Base-by-base conservation (phyloP, 2,888 invertebrate species). In the Poecilus cupreus region DNA sequence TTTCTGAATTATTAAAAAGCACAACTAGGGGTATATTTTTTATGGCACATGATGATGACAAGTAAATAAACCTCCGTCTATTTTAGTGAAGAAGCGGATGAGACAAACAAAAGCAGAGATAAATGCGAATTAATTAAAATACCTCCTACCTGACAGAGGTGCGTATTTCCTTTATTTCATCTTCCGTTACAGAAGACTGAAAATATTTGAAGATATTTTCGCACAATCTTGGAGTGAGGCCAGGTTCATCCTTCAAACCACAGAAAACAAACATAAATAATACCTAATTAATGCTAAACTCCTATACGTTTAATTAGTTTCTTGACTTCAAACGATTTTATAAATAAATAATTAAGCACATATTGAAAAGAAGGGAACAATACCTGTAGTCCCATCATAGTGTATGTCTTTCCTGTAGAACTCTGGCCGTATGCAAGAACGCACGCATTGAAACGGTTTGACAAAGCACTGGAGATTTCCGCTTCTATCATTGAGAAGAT, bases 371-470 rank as follows among this genome's bases (percentile, higher is more conserved):
- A n/a, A n/a, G n/a, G n/a, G n/a, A n/a, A n/a, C n/a, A 22, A 84
- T 84, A 87, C 88, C 16, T 86, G 83, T 22, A 90, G 88, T 0
- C 95, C 95, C 92, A 94, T 93, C 94, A 95, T 95, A 6, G 95
- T 95, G 86, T 94, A 93, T 0, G 94, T 95, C 88, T 95, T 95
- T 22, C 95, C 95, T 0, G 94, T 93, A 0, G 94, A 93, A 85
- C 94, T 95, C 88, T 95, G 95, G 0, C 95, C 95, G 85, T 95
- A 95, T 0, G 95, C 94, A 86, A 95, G 90, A 46, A 94, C 92
- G 86, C 94, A 95, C 0, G 93, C 92, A 83, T 94, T 93, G 83
- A 91, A 91, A 0, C 95, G 94, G 2, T 90, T 90, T 80, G 91
- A 90, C 8, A 94, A 89, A 32, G 93, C 92, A 24, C 91, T 90